These are phyloP conservation scores for Scarus forsteni DNA, from an alignment of 2,797 vertebrate species.

Conservation along the genomic window DNA sequence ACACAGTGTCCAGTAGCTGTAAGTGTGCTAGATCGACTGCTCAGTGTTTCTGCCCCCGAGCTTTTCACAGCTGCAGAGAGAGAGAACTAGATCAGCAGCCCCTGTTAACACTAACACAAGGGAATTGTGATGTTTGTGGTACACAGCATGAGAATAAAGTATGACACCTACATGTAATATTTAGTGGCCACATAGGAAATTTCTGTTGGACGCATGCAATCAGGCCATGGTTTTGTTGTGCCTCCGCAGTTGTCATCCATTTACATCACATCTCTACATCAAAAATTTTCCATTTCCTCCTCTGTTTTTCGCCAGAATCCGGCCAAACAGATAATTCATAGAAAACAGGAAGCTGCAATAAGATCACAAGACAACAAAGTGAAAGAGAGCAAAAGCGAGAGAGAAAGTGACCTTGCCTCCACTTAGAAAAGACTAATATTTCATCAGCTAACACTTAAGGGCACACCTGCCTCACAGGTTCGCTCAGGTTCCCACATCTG, in stretches of 20 bases:
- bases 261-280: neutral
- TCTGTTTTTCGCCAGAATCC: neutral
- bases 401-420: conserved; percentile 62
- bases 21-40: neutral
- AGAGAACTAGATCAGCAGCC: neutral
- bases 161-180: neutral
- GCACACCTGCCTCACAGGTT: conserved; percentile 72
- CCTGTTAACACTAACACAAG: neutral
- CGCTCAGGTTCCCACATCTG: conserved; percentile 62
- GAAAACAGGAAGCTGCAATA: conserved; percentile 15
- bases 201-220: neutral
- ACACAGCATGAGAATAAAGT: neutral
- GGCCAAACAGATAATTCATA: neutral
- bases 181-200: neutral
- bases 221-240: neutral
- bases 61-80: neutral
- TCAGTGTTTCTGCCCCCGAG: neutral
- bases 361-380: conserved; percentile 16
- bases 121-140: neutral
- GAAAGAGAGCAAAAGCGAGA: conserved; percentile 10
- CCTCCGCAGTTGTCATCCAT: neutral
- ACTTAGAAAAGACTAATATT: conserved; percentile 59
- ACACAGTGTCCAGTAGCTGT: neutral
- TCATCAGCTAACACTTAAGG: conserved; percentile 66
- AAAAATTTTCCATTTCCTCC: neutral